These are phyloP conservation scores for Conomelus anceps DNA, from an alignment of 2,888 invertebrate genomes.

Conservation along the genomic window DNA sequence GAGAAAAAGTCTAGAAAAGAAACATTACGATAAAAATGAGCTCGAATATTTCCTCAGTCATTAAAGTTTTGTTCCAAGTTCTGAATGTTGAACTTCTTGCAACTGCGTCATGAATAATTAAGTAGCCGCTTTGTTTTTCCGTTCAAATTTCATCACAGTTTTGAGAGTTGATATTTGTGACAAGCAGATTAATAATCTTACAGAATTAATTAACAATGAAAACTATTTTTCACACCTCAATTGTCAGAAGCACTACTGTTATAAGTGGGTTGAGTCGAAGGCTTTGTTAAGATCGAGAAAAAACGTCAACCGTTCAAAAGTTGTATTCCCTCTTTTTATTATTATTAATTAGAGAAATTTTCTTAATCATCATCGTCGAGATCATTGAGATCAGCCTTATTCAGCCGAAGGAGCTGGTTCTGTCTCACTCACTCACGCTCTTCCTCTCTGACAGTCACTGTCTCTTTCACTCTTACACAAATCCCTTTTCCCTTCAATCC, in stretches of 20 bases:
- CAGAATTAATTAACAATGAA: conserved; percentile 5
- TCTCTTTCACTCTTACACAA: neutral
- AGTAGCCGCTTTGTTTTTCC: neutral
- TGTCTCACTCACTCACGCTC: neutral
- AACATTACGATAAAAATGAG: neutral
- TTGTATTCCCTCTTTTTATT: neutral
- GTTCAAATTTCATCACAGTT: conserved; percentile 4
- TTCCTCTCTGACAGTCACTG: neutral
- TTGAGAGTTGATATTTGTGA: neutral
- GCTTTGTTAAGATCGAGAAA: neutral
- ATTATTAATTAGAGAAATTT: neutral
- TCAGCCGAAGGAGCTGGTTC: neutral
- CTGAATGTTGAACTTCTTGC: no score
- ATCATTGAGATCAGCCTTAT: neutral
- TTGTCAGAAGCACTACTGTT: neutral
- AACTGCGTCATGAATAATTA: neutral
- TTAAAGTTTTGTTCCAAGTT: neutral
- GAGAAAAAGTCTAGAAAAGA: neutral
- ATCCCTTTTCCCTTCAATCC: neutral
- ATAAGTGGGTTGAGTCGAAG: neutral
- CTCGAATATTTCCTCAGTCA: neutral
- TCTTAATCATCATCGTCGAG: neutral
- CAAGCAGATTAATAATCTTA: neutral
- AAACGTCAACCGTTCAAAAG: neutral
- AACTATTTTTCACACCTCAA: neutral